phyloP scores from a whole-genome alignment of 2,888 invertebrate species.

The Ophioninae sp. region DNA sequence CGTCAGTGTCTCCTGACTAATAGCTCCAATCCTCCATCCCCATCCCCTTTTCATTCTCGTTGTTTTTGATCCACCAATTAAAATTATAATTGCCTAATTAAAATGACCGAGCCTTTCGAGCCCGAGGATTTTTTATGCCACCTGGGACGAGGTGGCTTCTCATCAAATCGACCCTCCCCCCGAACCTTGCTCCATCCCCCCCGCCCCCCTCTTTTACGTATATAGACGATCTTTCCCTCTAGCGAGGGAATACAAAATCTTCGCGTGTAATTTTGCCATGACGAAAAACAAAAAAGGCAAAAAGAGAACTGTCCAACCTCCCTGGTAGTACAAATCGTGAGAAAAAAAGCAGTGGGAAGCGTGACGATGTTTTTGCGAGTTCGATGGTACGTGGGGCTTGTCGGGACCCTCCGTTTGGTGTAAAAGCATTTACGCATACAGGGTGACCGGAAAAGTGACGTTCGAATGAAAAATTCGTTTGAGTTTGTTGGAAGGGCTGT shows the following conservation, averaged over 20 bases:
- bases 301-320: slow-evolving; percentile 24
- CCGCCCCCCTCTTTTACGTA: neutral
- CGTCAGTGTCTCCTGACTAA: slow-evolving; percentile 1
- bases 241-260: slow-evolving; percentile 8
- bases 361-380: slow-evolving; percentile 44
- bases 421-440: slow-evolving; percentile 4
- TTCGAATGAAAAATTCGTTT: too few species aligned
- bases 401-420: slow-evolving; percentile 11
- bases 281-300: neutral
- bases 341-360: slow-evolving; percentile 41
- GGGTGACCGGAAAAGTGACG: too few species aligned
- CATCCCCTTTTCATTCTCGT: neutral
- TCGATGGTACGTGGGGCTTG: slow-evolving; percentile 16
- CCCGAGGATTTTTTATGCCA: slow-evolving; percentile 1
- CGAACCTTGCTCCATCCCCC: neutral
- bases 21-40: neutral
- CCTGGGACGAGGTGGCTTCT: neutral
- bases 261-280: slow-evolving; percentile 18
- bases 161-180: neutral
- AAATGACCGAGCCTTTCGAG: slow-evolving; percentile 1
- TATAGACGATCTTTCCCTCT: slow-evolving; percentile 1
- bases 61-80: neutral
- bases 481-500: too few species aligned
- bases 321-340: slow-evolving; percentile 10
- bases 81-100: slow-evolving; percentile 16